Conservation (phyloP, 2,113 vertebrate species). For the Lagopus muta region DNA sequence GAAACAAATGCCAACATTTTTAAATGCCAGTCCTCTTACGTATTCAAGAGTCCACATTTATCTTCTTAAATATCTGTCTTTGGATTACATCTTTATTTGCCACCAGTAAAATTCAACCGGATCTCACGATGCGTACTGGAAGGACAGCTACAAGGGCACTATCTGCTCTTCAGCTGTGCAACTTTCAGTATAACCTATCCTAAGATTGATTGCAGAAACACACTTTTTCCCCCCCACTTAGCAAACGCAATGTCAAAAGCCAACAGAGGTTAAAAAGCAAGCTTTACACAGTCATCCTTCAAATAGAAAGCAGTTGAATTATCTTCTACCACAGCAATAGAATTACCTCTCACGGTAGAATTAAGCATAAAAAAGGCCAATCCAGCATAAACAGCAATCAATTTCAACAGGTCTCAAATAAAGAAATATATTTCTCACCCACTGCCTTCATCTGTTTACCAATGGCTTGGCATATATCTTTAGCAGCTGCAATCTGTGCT, state of each 20-base stretch:
- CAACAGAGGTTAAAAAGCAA: not conserved
- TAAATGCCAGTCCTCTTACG: not conserved
- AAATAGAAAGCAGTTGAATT: not conserved
- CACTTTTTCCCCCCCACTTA: not conserved
- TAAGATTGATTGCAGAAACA: not conserved
- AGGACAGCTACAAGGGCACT: not conserved
- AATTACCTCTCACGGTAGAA: not conserved
- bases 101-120: not conserved
- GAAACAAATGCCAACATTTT: not conserved
- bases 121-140: not conserved
- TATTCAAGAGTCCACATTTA: not conserved
- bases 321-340: not conserved
- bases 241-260: not conserved
- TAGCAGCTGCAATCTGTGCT: conserved; percentile 97
- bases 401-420: not conserved
- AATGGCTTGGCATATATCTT: conserved; percentile 98
- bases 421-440: conserved; percentile 82
- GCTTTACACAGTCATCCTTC: not conserved
- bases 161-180: not conserved
- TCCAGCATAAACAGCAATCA: not conserved
- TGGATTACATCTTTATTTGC: not conserved
- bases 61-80: not conserved
- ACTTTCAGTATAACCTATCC: not conserved
- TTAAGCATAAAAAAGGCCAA: not conserved
- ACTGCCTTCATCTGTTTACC: conserved; percentile 98